Conservation (phyloP, 2,113 vertebrate genomes). For the Podarcis raffonei region DNA sequence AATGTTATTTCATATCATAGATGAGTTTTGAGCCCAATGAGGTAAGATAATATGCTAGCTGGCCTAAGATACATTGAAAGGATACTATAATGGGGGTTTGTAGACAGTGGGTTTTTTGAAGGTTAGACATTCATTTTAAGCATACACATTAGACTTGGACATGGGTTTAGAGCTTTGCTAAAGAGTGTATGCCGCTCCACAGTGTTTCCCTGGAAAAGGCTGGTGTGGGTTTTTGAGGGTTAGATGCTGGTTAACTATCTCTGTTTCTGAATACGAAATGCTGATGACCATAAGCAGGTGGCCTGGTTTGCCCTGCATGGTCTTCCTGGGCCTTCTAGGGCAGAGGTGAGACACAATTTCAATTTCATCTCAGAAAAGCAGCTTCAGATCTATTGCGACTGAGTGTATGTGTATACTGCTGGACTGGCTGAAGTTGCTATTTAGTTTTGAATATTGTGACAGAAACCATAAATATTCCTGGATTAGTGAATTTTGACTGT, state of each 20-base stretch:
- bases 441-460: slow-evolving; percentile 40
- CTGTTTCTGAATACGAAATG: too few relatives aligned
- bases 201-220: too few relatives aligned
- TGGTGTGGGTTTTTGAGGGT: too few relatives aligned
- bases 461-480: neutral
- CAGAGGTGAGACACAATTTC: slow-evolving; percentile 39
- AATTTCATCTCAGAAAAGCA: slow-evolving; percentile 53
- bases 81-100: neutral
- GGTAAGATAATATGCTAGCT: neutral
- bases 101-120: too few relatives aligned
- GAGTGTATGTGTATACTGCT: neutral
- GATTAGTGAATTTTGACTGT: neutral
- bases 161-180: too few relatives aligned
- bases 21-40: neutral
- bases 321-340: slow-evolving; percentile 25
- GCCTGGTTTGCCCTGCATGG: too few relatives aligned
- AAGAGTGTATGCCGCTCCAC: too few relatives aligned
- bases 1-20: neutral
- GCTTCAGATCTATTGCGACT: slow-evolving; percentile 41
- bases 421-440: slow-evolving; percentile 52
- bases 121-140: too few relatives aligned
- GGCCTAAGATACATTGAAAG: neutral
- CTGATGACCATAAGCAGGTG: too few relatives aligned
- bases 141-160: too few relatives aligned
- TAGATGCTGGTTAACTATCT: too few relatives aligned